Evolutionary conservation across 2,888 invertebrate genomes (phyloP), one percentile per base, ranked within the genome.

Genomic region (Dendrolimus houi): DNA sequence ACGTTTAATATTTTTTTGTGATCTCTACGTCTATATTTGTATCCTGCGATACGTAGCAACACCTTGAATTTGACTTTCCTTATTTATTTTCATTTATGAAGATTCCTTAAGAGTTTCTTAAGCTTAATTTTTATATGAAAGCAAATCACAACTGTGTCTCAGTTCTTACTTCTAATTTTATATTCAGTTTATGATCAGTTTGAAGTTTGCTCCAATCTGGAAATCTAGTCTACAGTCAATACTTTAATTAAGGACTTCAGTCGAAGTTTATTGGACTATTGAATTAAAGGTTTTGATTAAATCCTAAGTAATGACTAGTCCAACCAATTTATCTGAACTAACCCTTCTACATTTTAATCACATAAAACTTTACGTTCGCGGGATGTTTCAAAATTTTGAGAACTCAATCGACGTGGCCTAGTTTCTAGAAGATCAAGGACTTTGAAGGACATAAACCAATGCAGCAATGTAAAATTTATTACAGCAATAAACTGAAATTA

Each of bases 401-500:
- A 47, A 47, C 47, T 47, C 47, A 8, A 8, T 47, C 47, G 12
- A 10, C 47, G 47, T 47, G 47, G 47, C 77, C 76, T 62, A 77
- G 63, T 77, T 78, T 68, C 64, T 54, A 57, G 64, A 68, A 69
- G 71, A 73, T 71, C 72, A 71, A 77, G 74, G 75, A 71, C 76
- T 74, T 70, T 68, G 73, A 75, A 74, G 70, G 71, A 55, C 61
- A 74, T 72, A 83, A 85, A 72, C 69, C 74, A 74, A 77, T 83
- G 77, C 79, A 72, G 68, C 67, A 65, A 71, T 71, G 71, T 74
- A 71, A 71, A 73, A 75, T 82, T 83, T 83, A 83, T 77, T 72
- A 64, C 74, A 61, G 72, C 71, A 68, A 68, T 83, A 81, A 83
- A 81, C 71, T 60, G 70, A 74, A 79, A 83, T 83, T 80, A 81